Percentiles rank a stretch among this genome's conserved stretches.
These are phyloP conservation scores for Sarotherodon lohbergeri DNA, from an alignment of 2,113 vertebrate genomes.

Conservation along the genomic window DNA sequence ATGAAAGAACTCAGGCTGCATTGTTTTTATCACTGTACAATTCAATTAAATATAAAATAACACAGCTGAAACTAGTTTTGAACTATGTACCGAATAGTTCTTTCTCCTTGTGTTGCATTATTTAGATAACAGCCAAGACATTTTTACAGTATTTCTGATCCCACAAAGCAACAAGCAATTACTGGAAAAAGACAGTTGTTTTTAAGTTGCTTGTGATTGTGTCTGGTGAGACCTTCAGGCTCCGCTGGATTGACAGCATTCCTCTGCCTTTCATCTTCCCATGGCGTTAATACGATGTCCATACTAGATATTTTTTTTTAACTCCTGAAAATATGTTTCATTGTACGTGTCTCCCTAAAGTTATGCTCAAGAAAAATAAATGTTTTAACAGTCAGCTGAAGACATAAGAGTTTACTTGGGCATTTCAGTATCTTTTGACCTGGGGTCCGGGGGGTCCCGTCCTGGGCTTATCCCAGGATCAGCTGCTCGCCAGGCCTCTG, in stretches of 20 bases:
- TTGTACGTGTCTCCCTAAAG: not conserved
- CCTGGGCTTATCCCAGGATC: fast-evolving
- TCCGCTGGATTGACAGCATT: not conserved
- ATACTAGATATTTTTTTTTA: not conserved
- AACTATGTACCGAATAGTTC: not conserved
- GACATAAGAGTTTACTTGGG: not conserved
- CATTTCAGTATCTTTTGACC: not conserved
- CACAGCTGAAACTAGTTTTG: not conserved
- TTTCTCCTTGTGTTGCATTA: not conserved
- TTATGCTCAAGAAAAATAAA: not conserved
- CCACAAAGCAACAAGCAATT: not conserved
- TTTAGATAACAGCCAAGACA: not conserved
- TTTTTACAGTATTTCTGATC: not conserved
- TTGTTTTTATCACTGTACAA: not conserved
- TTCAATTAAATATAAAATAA: not conserved
- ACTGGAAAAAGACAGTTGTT: not conserved
- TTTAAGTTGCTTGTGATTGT: not conserved
- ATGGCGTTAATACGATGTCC: not conserved
- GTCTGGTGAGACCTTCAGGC: not conserved
- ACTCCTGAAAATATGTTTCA: not conserved
- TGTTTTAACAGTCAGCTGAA: not conserved
- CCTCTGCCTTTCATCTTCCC: not conserved
- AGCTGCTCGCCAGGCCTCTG: not conserved
- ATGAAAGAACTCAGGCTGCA: not conserved
- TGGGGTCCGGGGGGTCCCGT: not conserved